These are phyloP conservation scores for Danio tinwini DNA, from an alignment of 2,797 vertebrate genomes.

Conservation along the genomic window DNA sequence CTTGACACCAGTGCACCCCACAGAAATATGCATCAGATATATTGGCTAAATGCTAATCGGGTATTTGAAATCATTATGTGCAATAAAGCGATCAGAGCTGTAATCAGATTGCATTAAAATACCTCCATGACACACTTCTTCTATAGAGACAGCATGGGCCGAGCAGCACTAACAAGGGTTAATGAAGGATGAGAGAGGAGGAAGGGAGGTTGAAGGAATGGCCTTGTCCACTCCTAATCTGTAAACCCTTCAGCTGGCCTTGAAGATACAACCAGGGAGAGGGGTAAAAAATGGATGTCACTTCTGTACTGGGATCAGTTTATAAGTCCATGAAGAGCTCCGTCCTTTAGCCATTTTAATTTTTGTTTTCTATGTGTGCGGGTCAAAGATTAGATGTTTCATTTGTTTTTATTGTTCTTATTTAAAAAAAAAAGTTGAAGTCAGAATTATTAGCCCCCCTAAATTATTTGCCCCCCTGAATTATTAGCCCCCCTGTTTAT, in stretches of 20 bases:
- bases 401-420: too few relatives aligned
- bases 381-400: too few relatives aligned
- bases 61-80: constrained; percentile 81
- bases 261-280: constrained; percentile 36
- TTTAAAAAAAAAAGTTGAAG: too few relatives aligned
- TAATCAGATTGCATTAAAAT: constrained; percentile 87
- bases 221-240: constrained; percentile 70
- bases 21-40: constrained; percentile 55
- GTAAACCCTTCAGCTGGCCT: constrained; percentile 59
- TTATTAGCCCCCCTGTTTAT: too few relatives aligned
- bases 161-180: constrained; percentile 51
- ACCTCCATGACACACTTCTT: constrained; percentile 79
- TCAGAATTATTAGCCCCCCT: too few relatives aligned
- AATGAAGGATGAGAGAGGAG: constrained; percentile 58
- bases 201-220: constrained; percentile 60
- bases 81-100: constrained; percentile 84
- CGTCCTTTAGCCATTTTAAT: neutral
- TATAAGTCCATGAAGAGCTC: neutral
- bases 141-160: constrained; percentile 36
- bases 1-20: constrained; percentile 61
- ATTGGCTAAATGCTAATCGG: constrained; percentile 77
- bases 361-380: neutral
- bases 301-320: constrained; percentile 44
- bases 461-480: too few relatives aligned
- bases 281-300: constrained; percentile 19